Conservation (phyloP, 2,113 vertebrate species). For the Dryoscopus gambensis region DNA sequence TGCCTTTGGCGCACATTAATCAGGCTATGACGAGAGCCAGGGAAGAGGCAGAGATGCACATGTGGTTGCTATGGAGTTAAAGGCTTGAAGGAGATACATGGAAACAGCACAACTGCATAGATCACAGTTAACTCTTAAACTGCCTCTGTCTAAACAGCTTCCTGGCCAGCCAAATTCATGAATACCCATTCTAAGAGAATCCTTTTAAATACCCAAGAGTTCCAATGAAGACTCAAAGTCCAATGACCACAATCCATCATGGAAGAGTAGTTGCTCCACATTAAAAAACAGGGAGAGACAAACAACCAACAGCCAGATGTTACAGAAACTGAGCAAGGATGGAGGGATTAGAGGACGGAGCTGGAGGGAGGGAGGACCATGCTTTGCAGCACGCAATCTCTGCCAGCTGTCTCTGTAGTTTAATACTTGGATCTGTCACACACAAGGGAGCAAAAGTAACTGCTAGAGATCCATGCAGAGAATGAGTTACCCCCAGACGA, state of each 20-base stretch:
- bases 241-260: background rate
- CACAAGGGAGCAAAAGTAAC: background rate
- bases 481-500: rapidly evolving
- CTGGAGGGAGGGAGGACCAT: background rate
- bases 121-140: background rate
- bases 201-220: background rate
- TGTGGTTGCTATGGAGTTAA: slow-evolving; percentile 49
- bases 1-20: background rate
- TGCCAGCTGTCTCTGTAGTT: background rate
- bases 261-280: background rate
- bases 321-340: background rate
- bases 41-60: background rate
- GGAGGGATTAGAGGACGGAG: background rate
- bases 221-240: background rate
- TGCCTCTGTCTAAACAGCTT: background rate
- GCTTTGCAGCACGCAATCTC: background rate
- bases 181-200: background rate
- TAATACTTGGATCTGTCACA: background rate
- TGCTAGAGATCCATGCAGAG: background rate
- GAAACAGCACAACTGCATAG: background rate
- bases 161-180: background rate
- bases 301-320: background rate
- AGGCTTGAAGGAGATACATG: background rate
- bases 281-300: background rate
- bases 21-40: background rate